Conservation (phyloP, 2,888 invertebrate species). For the Clusia tigrina region DNA sequence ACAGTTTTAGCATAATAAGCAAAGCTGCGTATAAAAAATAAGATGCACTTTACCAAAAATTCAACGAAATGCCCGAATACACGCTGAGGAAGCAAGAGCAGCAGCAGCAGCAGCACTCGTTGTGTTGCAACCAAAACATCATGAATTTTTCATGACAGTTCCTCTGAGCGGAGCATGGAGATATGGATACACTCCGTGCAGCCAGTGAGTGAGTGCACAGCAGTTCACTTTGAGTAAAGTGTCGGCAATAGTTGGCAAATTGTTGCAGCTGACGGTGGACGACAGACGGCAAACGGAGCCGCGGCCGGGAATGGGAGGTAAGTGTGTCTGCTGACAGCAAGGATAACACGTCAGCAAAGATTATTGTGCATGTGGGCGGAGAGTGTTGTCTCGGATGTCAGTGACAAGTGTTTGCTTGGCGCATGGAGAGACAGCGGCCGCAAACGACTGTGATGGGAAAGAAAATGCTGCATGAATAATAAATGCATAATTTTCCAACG, state of each 20-base stretch:
- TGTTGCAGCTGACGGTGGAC: slow-evolving; percentile 10
- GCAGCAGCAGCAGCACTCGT: not conserved
- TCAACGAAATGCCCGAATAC: not conserved
- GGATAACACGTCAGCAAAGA: not conserved
- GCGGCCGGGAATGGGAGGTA: not conserved
- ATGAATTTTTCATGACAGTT: slow-evolving; percentile 59
- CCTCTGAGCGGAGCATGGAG: slow-evolving; percentile 22
- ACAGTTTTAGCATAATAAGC: slow-evolving; percentile 37
- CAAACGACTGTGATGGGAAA: slow-evolving; percentile 12
- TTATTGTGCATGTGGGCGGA: not conserved
- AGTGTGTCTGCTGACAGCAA: not conserved
- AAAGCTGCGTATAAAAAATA: slow-evolving; percentile 13
- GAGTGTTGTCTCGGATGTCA: not conserved
- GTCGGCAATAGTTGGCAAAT: slow-evolving; percentile 7
- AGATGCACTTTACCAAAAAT: slow-evolving; percentile 3
- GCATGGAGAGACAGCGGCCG: not conserved
- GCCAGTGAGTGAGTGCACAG: not conserved
- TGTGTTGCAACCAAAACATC: slow-evolving; percentile 6
- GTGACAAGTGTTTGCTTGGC: slow-evolving; percentile 23
- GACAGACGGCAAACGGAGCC: slow-evolving; percentile 1
- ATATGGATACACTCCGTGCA: not conserved
- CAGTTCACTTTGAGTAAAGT: slow-evolving; percentile 3
- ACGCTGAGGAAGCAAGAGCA: not conserved
- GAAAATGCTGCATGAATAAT: slow-evolving; percentile 37
- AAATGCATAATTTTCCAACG: slow-evolving; percentile 32